Base-by-base conservation (phyloP, 2,888 invertebrate genomes). In the Eupithecia pulchellata region DNA sequence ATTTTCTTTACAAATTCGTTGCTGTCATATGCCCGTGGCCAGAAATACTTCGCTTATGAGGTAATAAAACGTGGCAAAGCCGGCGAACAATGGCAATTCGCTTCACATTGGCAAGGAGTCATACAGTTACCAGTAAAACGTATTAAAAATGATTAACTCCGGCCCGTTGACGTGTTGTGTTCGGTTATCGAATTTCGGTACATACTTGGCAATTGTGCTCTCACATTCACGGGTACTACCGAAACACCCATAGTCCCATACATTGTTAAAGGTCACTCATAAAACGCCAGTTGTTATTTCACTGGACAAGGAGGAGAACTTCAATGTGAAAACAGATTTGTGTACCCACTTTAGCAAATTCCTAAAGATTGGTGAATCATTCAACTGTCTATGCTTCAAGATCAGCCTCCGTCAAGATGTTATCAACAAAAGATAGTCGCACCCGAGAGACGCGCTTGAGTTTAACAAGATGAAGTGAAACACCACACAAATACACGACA, bases 131-230 rank as follows among this genome's bases (percentile, higher is more conserved):
- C 84, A 91, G 86, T 88, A 90, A 92, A 89, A 87, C 86, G 87
- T 89, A 90, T 91, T 91, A 88, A 90, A 91, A 89, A 86, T 89
- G 89, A 93, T 92, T 92, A 92, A 91, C 89, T 89, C 82, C 87
- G 91, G 88, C 91, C 92, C 90, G 93, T 93, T 92, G 92, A 91
- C 91, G 91, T 86, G 89, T 89, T 87, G 87, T 86, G 89, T 85
- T 84, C 85, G 84, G 89, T 89, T 91, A 90, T 93, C 89, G 89
- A 86, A 87, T 91, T 91, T 89, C 89, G 87, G 86, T 72, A 72
- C 72, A 72, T 83, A 84, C 81, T 83, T 78, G 84, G 82, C 84
- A 72, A 69, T 69, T 72, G 68, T 68, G 72, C 68, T 66, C 68
- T 68, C 66, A 58, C 27, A 69, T 69, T 72, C 69, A 63, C 58